Evolutionary conservation across 2,888 invertebrate genomes (phyloP).

Genomic region (Nomada ferruginata): DNA sequence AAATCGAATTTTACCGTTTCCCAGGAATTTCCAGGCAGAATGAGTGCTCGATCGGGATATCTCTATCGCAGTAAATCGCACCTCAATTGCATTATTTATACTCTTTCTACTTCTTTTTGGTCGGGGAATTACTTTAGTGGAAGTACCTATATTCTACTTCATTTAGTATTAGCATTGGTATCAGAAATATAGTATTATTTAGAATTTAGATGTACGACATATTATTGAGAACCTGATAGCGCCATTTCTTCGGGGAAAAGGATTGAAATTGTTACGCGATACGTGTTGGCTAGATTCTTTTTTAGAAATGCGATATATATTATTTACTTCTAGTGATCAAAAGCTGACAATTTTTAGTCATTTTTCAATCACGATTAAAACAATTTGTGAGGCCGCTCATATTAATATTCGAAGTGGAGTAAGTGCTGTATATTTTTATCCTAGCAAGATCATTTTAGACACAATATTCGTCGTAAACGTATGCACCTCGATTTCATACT

Average conservation of each 20-base stretch:
- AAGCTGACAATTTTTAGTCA: background rate
- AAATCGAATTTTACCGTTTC: constrained; percentile 76
- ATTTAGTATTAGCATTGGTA: too few relatives aligned
- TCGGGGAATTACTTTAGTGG: too few relatives aligned
- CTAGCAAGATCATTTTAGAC: background rate
- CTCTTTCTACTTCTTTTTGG: too few relatives aligned
- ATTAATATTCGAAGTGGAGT: background rate
- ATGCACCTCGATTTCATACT: background rate
- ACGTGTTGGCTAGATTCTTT: too few relatives aligned
- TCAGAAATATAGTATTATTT: too few relatives aligned
- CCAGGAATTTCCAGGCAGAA: constrained; percentile 56
- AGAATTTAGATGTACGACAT: too few relatives aligned
- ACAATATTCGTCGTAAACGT: background rate
- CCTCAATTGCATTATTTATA: background rate
- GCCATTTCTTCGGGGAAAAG: too few relatives aligned
- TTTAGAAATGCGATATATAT: too few relatives aligned
- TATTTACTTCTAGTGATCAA: background rate
- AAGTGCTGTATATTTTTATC: background rate
- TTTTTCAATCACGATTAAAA: background rate
- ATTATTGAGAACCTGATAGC: too few relatives aligned
- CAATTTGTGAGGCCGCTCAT: too few relatives aligned
- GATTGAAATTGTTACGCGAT: too few relatives aligned
- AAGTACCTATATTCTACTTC: too few relatives aligned
- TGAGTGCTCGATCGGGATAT: constrained; percentile 33
- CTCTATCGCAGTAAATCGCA: constrained; percentile 7